Evolutionary conservation across 2,797 vertebrate genomes (phyloP).

Genomic region (Intellagama lesueurii): DNA sequence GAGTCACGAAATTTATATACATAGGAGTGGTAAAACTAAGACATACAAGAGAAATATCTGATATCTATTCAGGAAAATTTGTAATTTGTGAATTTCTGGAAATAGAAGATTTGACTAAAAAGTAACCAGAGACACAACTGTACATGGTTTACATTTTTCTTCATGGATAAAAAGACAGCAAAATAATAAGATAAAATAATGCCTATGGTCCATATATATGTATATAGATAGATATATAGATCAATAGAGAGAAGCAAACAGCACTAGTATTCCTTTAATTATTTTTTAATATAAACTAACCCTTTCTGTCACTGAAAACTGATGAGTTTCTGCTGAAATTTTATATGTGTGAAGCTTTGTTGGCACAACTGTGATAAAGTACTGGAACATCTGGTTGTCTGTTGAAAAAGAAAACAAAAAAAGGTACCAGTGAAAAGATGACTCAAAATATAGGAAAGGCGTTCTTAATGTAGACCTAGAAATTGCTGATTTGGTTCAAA

Average conservation of each 20-base stretch:
- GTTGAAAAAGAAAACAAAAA: conserved; percentile 59
- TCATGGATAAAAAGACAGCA: not conserved
- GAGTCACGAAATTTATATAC: too few relatives aligned
- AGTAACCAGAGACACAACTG: not conserved
- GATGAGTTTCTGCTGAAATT: conserved; percentile 85
- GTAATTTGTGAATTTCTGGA: not conserved
- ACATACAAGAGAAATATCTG: too few relatives aligned
- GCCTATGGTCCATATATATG: not conserved
- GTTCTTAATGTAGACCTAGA: conserved; percentile 4
- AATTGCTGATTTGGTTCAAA: not conserved
- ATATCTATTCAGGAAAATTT: not conserved
- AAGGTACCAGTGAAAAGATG: conserved; percentile 39
- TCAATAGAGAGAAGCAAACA: not conserved
- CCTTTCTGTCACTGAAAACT: conserved; percentile 86
- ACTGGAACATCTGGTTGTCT: conserved; percentile 99
- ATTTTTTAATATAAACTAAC: conserved; percentile 70
- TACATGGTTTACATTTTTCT: not conserved
- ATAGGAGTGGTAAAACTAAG: too few relatives aligned
- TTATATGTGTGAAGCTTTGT: conserved; percentile 95
- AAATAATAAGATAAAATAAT: not conserved
- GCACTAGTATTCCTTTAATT: not conserved
- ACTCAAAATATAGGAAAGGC: conserved; percentile 23
- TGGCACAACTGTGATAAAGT: conserved; percentile 98
- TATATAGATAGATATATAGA: not conserved
- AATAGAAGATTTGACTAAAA: not conserved